Evolutionary conservation across 2,888 invertebrate genomes (phyloP).

Genomic region (Euphydryas editha): DNA sequence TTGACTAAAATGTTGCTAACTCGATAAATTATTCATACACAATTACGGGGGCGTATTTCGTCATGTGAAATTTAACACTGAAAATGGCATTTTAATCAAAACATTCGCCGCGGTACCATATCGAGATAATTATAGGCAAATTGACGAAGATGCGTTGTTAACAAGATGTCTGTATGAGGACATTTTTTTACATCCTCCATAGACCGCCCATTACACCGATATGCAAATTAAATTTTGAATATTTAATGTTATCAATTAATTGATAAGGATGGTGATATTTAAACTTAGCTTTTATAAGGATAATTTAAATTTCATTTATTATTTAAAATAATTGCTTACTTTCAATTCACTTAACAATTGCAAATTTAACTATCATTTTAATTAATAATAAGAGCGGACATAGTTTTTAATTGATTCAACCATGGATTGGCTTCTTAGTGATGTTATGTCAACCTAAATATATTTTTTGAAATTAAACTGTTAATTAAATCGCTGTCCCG

Average conservation of each 20-base stretch:
- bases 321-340: not conserved
- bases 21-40: conserved; percentile 51
- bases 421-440: no score
- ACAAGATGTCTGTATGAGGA: conserved; percentile 60
- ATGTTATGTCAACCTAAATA: no score
- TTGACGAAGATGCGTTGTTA: conserved; percentile 62
- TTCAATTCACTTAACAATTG: no score
- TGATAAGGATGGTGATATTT: not conserved
- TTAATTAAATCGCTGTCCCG: no score
- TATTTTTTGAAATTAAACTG: no score
- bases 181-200: conserved; percentile 52
- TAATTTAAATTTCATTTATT: not conserved
- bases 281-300: not conserved
- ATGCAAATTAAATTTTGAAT: conserved; percentile 21
- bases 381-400: no score
- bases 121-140: conserved; percentile 74
- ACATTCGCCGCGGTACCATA: conserved; percentile 61
- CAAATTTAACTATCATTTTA: no score
- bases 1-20: conserved; percentile 41
- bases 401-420: no score
- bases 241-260: not conserved
- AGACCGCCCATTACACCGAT: conserved; percentile 53
- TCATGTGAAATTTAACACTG: conserved; percentile 18
- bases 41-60: conserved; percentile 42
- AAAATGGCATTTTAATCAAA: conserved; percentile 58